Evolutionary conservation across 2,888 invertebrate species (phyloP).

Genomic region (Tridacna gigas): DNA sequence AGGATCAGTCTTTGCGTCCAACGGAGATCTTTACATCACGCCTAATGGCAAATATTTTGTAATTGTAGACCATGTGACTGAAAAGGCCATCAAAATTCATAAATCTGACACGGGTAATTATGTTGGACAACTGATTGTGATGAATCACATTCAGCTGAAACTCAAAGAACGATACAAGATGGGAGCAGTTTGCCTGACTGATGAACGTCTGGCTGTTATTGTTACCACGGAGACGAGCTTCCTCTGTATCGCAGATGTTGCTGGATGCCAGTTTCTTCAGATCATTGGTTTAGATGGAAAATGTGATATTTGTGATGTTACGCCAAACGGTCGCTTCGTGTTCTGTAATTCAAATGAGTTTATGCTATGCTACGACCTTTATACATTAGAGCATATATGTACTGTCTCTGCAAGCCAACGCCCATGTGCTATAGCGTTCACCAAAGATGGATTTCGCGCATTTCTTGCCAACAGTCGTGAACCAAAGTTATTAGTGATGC

Average conservation of each 20-base stretch:
- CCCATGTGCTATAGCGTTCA: conserved; percentile 77
- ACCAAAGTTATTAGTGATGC: conserved; percentile 77
- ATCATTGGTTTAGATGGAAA: conserved; percentile 79
- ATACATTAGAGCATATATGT: conserved; percentile 75
- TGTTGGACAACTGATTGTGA: conserved; percentile 82
- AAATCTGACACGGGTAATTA: conserved; percentile 78
- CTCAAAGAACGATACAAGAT: conserved; percentile 80
- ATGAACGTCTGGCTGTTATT: conserved; percentile 78
- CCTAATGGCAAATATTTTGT: conserved; percentile 77
- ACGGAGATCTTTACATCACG: conserved; percentile 80
- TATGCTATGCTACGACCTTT: conserved; percentile 79
- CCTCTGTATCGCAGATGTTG: conserved; percentile 81
- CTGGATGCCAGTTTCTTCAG: conserved; percentile 77
- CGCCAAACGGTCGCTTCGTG: conserved; percentile 78
- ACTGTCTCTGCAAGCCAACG: conserved; percentile 72
- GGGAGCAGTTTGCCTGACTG: conserved; percentile 72
- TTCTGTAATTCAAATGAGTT: conserved; percentile 80
- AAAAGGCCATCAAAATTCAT: conserved; percentile 83
- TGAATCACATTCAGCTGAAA: conserved; percentile 80
- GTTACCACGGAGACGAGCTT: conserved; percentile 81
- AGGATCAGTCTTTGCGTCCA: conserved; percentile 77
- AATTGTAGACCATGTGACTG: conserved; percentile 80
- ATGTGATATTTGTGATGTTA: conserved; percentile 77
- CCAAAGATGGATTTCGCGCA: conserved; percentile 75
- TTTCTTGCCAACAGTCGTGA: conserved; percentile 77